Evolutionary conservation across 2,113 vertebrate species (phyloP).

Genomic region (Hydropotes inermis): DNA sequence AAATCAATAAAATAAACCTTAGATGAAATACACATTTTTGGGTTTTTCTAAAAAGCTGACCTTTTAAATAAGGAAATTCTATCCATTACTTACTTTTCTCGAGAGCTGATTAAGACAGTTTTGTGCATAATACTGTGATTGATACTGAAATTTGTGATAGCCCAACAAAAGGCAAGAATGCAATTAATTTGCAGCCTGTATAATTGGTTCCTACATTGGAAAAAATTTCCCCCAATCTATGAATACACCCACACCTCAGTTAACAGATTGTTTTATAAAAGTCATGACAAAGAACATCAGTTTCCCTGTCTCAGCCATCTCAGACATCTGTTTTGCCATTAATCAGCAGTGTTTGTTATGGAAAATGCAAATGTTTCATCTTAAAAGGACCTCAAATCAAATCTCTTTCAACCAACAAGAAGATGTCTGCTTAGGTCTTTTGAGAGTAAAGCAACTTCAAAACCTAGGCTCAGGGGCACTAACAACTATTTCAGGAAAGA

Average conservation of each 20-base stretch:
- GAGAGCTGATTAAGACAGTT: slow-evolving; percentile 63
- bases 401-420: background rate
- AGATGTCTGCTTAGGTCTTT: background rate
- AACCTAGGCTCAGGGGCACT: background rate
- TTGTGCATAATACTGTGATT: slow-evolving; percentile 63
- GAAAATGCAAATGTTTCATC: slow-evolving; percentile 7
- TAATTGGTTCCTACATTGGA: slow-evolving; percentile 80
- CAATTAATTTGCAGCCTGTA: slow-evolving; percentile 86
- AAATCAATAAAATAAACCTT: slow-evolving; percentile 10
- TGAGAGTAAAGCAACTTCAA: background rate
- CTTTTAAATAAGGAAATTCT: slow-evolving; percentile 62
- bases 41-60: slow-evolving; percentile 55
- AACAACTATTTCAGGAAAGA: background rate
- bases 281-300: slow-evolving; percentile 45
- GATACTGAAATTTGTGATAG: slow-evolving; percentile 75
- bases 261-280: slow-evolving; percentile 57
- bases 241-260: slow-evolving; percentile 81
- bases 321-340: slow-evolving; percentile 25
- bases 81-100: slow-evolving; percentile 74
- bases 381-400: slow-evolving; percentile 14
- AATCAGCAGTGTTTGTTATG: background rate
- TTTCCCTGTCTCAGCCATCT: slow-evolving; percentile 32
- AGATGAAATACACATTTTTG: slow-evolving; percentile 29
- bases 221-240: slow-evolving; percentile 80
- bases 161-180: slow-evolving; percentile 78